Evolutionary conservation across 1,140 invertebrate species (phyloP), one percentile per base, ranked within the genome.

Genomic region (Battus philenor): DNA sequence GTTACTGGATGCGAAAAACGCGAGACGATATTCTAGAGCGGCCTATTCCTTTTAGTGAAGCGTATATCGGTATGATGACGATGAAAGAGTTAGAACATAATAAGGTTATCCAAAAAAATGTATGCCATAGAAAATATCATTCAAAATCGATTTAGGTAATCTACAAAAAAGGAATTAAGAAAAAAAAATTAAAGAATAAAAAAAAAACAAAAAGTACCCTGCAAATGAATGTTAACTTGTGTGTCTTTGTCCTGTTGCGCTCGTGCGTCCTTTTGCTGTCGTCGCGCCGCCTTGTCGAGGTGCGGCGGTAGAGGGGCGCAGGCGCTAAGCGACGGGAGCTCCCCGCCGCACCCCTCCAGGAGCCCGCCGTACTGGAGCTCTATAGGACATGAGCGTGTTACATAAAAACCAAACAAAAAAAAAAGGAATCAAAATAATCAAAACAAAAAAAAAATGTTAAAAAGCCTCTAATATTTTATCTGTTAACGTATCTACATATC

Each of bases 161-260:
- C n/a, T n/a, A n/a, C n/a, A n/a, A n/a, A n/a, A n/a, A n/a, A n/a
- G n/a, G n/a, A n/a, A n/a, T n/a, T 36, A 50, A 38, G 50, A 47
- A 55, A 53, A 57, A 57, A 53, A 50, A 39, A 59, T 53, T 43
- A 58, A 54, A 0, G 57, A 54, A 41, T 49, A 56, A 69, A 70
- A 56, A 53, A 59, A 54, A 73, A 69, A 47, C 69, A 59, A 70
- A 69, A 50, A 63, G 63, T 93, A 96, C 95, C 95, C 87, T 95
- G 93, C 69, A 94, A 89, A 82, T 96, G 94, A 76, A 95, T 94
- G 88, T 93, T 95, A 88, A 95, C 91, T 85, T 93, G 91, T 55
- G 90, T 90, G 60, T 94, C 88, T 86, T 92, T 92, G 61, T 94
- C 92, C 46, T 93, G 84, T 56, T 90, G 88, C 48, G 89, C 89